Evolutionary conservation across 2,113 vertebrate species (phyloP).

Genomic region (Diphyllodes magnificus): DNA sequence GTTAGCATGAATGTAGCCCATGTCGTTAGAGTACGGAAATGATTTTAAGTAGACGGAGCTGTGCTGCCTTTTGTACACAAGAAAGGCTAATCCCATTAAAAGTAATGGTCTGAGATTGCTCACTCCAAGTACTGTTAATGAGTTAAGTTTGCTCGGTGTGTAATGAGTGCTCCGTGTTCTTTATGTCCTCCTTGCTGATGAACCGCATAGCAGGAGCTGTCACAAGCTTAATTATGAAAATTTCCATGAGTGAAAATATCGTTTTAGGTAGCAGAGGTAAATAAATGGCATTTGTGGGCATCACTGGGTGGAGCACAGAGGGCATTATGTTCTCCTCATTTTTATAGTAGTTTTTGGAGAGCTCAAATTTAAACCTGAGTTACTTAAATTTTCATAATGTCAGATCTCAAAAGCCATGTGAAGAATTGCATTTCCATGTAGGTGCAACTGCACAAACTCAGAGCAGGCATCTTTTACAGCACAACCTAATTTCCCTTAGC

Average conservation of each 20-base stretch:
- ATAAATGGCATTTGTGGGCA: neutral
- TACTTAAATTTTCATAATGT: neutral
- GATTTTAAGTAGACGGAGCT: constrained; percentile 35
- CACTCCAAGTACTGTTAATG: constrained; percentile 51
- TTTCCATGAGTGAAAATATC: constrained; percentile 27
- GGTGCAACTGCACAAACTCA: neutral
- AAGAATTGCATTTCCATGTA: neutral
- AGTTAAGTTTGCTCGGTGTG: constrained; percentile 46
- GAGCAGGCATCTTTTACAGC: neutral
- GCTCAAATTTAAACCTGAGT: neutral
- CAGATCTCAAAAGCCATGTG: neutral
- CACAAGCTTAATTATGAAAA: constrained; percentile 43
- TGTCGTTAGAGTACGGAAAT: constrained; percentile 35
- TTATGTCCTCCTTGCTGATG: constrained; percentile 40
- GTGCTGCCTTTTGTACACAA: constrained; percentile 42
- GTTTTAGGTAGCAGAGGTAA: constrained; percentile 20
- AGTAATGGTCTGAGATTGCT: constrained; percentile 53
- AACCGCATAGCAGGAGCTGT: constrained; percentile 14
- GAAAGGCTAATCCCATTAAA: constrained; percentile 60
- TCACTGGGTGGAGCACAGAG: neutral
- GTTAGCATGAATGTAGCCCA: constrained; percentile 23
- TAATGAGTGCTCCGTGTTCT: constrained; percentile 48
- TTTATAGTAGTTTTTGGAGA: neutral
- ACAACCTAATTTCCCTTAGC: neutral
- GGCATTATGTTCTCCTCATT: neutral